Evolutionary conservation across 2,797 vertebrate genomes (phyloP).

Genomic region (Avahi laniger): DNA sequence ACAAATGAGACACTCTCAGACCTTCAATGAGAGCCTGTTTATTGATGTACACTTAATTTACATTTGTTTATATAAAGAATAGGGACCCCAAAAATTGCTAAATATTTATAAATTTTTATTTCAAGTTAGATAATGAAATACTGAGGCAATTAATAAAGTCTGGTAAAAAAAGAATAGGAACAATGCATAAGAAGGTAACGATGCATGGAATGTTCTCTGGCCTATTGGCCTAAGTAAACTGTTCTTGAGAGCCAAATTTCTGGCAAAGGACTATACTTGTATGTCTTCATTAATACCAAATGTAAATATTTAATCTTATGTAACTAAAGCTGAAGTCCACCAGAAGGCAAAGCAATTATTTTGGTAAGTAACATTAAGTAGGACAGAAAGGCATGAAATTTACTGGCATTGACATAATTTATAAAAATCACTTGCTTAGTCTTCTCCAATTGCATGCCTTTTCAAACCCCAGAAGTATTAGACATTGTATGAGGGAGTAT

Average conservation of each 20-base stretch:
- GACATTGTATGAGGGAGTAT: fast-evolving
- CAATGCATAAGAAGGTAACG: fast-evolving
- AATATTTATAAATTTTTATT: not conserved
- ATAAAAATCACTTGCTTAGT: not conserved
- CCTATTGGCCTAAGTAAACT: not conserved
- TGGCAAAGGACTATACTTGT: fast-evolving
- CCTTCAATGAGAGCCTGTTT: not conserved
- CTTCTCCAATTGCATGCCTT: fast-evolving
- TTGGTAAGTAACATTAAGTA: not conserved
- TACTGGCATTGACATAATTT: not conserved
- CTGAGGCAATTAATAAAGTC: not conserved
- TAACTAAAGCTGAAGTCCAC: not conserved
- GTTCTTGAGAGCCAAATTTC: not conserved
- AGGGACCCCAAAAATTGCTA: not conserved
- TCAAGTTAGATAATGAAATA: not conserved
- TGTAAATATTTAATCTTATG: not conserved
- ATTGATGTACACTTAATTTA: not conserved
- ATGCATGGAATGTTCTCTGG: not conserved
- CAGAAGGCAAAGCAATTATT: not conserved
- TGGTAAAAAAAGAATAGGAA: not conserved
- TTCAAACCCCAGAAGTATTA: not conserved
- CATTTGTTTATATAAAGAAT: not conserved
- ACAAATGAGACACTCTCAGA: not conserved
- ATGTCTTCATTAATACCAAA: not conserved
- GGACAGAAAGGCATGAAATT: not conserved